A percentile compares a stretch with the other conserved stretches of the same genome.
Conservation (phyloP, 2,113 vertebrate species). For the Montifringilla adamsi region DNA sequence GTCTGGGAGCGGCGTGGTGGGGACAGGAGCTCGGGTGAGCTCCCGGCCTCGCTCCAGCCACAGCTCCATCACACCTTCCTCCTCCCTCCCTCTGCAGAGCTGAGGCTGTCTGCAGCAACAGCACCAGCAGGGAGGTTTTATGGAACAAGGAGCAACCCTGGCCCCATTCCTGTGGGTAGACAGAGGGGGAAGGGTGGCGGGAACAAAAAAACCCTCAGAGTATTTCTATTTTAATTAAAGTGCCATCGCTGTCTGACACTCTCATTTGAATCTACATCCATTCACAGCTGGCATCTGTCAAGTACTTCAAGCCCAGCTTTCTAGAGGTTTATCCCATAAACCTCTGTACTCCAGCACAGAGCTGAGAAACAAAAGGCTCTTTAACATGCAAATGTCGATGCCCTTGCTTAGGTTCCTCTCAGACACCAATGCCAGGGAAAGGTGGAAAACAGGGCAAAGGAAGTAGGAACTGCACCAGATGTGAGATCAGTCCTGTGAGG, state of each 20-base stretch:
- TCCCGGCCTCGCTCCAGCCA: rapidly evolving
- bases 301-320: neutral
- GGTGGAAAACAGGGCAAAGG: neutral
- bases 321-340: neutral
- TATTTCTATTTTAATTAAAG: slow-evolving; percentile 48
- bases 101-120: neutral
- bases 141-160: neutral
- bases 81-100: neutral
- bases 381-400: neutral
- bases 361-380: neutral
- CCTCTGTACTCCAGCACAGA: neutral
- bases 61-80: neutral
- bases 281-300: slow-evolving; percentile 30
- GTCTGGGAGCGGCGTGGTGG: neutral
- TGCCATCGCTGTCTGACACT: neutral
- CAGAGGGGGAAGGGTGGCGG: neutral
- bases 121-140: neutral
- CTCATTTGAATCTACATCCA: slow-evolving; percentile 22
- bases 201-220: neutral
- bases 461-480: neutral
- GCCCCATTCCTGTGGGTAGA: neutral
- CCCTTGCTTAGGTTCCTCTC: neutral
- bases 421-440: neutral
- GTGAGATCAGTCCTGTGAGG: neutral
- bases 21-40: rapidly evolving